Conservation (phyloP, 2,888 invertebrate genomes). For the Hipparchia semele region DNA sequence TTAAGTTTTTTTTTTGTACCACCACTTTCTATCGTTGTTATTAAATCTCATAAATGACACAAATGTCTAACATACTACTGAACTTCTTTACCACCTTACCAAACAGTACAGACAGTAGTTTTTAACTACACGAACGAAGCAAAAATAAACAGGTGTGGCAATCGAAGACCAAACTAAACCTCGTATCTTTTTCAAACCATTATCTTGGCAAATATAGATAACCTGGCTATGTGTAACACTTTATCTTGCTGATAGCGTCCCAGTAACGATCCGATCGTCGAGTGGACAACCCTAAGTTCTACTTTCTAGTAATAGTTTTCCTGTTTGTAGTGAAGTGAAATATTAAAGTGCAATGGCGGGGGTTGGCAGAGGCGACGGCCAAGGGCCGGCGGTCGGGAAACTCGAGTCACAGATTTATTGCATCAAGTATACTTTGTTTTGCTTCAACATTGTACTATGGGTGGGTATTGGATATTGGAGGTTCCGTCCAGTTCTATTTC, state of each 20-base stretch:
- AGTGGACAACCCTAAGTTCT: conserved; percentile 52
- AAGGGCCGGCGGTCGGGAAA: conserved; percentile 80
- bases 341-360: conserved; percentile 79
- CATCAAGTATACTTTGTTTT: conserved; percentile 91
- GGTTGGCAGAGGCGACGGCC: conserved; percentile 77
- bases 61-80: too few species aligned
- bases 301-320: conserved; percentile 43
- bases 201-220: conserved; percentile 79
- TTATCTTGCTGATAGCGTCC: conserved; percentile 65
- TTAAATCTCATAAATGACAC: too few species aligned
- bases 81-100: too few species aligned
- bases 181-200: conserved; percentile 60
- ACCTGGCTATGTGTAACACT: conserved; percentile 65
- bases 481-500: conserved; percentile 30
- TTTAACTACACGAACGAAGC: neutral
- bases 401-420: conserved; percentile 90
- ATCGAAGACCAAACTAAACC: conserved; percentile 60
- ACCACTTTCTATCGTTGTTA: too few species aligned
- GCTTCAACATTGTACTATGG: conserved; percentile 91
- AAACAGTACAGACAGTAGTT: neutral
- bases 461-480: conserved; percentile 77
- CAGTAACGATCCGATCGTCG: conserved; percentile 64
- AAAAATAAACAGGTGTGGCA: conserved; percentile 68
- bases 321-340: conserved; percentile 48
- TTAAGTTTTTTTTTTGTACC: too few species aligned